phyloP scores from a whole-genome alignment of 2,113 vertebrate species.

The Ovibos moschatus region DNA sequence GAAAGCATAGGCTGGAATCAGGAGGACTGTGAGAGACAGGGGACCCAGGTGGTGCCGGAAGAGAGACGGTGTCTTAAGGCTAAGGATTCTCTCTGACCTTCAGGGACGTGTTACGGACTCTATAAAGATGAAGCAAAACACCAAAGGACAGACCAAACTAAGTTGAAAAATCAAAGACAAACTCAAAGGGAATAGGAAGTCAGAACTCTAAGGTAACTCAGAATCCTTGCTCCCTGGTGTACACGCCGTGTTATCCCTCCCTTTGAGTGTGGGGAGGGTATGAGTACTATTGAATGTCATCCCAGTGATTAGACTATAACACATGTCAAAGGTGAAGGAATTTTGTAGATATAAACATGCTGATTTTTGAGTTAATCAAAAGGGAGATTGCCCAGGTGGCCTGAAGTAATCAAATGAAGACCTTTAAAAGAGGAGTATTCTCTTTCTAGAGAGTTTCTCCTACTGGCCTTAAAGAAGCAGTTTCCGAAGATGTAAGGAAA shows the following conservation, averaged over 20 bases:
- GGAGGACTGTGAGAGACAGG: no score
- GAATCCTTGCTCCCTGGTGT: no score
- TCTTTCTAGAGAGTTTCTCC: not conserved
- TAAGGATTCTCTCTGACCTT: not conserved
- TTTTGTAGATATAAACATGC: not conserved
- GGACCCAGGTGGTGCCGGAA: no score
- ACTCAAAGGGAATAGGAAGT: not conserved
- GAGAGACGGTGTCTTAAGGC: fast-evolving
- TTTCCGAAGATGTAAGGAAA: not conserved
- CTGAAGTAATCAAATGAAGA: not conserved
- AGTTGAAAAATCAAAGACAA: not conserved
- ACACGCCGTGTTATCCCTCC: fast-evolving
- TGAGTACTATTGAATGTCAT: fast-evolving
- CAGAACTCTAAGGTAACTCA: not conserved
- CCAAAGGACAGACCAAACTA: not conserved
- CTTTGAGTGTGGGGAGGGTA: no score
- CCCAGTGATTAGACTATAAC: fast-evolving
- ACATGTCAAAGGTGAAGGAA: not conserved
- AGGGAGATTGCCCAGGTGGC: not conserved
- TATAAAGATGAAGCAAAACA: not conserved
- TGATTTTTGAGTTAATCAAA: not conserved
- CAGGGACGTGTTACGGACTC: not conserved
- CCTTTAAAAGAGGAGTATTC: no score
- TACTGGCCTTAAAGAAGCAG: not conserved
- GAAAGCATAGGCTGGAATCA: no score